Conservation (phyloP, 2,888 invertebrate species). For the Xestia sexstrigata region DNA sequence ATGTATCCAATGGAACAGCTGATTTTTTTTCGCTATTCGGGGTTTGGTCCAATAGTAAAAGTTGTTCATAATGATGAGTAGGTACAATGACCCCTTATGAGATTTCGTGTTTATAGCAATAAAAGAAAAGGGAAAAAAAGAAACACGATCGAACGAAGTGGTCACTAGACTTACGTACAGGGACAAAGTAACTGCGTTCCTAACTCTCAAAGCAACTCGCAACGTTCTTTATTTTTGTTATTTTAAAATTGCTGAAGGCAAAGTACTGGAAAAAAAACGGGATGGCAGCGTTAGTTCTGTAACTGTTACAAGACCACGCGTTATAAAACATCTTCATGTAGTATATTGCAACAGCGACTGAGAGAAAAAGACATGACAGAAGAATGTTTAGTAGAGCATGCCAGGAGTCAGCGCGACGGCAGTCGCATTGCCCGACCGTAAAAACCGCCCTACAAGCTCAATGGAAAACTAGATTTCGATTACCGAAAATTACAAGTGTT, state of each 20-base stretch:
- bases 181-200: not conserved
- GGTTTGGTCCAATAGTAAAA: too few relatives aligned
- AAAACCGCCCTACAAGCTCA: not conserved
- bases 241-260: too few relatives aligned
- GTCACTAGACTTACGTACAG: not conserved
- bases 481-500: conserved; percentile 1
- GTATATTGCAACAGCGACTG: not conserved
- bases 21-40: too few relatives aligned
- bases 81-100: too few relatives aligned
- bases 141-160: too few relatives aligned
- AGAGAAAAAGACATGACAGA: not conserved
- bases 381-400: not conserved
- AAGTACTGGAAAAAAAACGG: too few relatives aligned
- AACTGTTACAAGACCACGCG: not conserved
- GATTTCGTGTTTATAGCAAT: too few relatives aligned
- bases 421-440: not conserved
- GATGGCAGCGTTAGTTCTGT: not conserved
- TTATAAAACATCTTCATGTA: not conserved
- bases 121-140: too few relatives aligned
- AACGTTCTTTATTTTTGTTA: too few relatives aligned
- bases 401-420: not conserved
- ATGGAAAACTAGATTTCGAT: not conserved
- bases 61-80: too few relatives aligned
- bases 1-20: too few relatives aligned
- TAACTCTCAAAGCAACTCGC: too few relatives aligned